Percentiles rank a stretch among this genome's conserved stretches.
phyloP scores from a whole-genome alignment of 2,888 invertebrate genomes.

The Bombylius discolor region DNA sequence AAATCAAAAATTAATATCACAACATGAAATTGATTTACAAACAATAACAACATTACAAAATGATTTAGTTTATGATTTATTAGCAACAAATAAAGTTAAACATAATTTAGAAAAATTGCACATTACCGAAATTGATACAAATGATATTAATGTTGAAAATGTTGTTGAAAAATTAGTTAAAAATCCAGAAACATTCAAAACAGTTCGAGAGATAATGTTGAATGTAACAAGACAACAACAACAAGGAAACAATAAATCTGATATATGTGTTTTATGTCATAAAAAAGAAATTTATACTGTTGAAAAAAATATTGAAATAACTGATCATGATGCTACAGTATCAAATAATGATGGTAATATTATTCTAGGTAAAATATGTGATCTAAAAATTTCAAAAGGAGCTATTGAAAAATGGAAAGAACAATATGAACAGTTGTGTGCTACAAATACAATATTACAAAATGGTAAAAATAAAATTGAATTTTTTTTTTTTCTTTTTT shows the following conservation, averaged over 20 bases:
- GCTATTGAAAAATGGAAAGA: slow-evolving; percentile 38
- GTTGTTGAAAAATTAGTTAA: slow-evolving; percentile 53
- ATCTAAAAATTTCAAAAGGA: slow-evolving; percentile 30
- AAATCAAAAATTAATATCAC: slow-evolving; percentile 69
- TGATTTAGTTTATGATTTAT: slow-evolving; percentile 76
- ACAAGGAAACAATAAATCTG: slow-evolving; percentile 25
- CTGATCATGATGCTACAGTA: slow-evolving; percentile 9
- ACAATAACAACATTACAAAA: slow-evolving; percentile 76
- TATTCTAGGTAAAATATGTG: slow-evolving; percentile 20
- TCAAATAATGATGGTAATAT: slow-evolving; percentile 12
- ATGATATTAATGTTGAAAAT: slow-evolving; percentile 49
- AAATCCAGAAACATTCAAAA: slow-evolving; percentile 37
- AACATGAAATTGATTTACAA: slow-evolving; percentile 72
- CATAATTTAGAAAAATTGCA: slow-evolving; percentile 69
- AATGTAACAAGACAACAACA: slow-evolving; percentile 41
- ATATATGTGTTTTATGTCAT: slow-evolving; percentile 35
- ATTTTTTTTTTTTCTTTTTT: neutral
- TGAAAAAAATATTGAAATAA: slow-evolving; percentile 34
- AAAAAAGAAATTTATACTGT: slow-evolving; percentile 36
- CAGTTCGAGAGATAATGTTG: slow-evolving; percentile 39
- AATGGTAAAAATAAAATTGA: slow-evolving; percentile 11
- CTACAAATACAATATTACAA: slow-evolving; percentile 40
- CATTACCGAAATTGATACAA: slow-evolving; percentile 45
- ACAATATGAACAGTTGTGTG: slow-evolving; percentile 47
- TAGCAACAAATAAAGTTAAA: slow-evolving; percentile 65